A percentile compares a stretch with the other conserved stretches of the same genome.
Conservation (phyloP, 2,888 invertebrate species). For the Parnassius mnemosyne region DNA sequence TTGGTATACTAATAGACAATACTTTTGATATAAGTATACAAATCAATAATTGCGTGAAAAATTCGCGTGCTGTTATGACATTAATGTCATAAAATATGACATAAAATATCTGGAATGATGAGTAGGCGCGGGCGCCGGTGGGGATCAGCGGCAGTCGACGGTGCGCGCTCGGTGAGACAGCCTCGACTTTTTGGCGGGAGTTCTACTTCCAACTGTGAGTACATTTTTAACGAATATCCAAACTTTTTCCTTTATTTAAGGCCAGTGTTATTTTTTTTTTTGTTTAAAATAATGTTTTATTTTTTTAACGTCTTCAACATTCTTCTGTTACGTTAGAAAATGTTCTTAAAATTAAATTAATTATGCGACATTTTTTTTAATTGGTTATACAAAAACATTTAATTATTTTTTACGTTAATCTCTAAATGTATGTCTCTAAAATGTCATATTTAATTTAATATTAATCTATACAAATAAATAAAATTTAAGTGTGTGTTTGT, state of each 20-base stretch:
- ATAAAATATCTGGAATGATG: constrained; percentile 4
- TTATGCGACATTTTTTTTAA: too few species aligned
- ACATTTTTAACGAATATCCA: not conserved
- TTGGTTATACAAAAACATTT: too few species aligned
- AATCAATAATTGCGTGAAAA: not conserved
- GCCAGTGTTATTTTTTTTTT: not conserved
- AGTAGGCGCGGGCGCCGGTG: constrained; percentile 14
- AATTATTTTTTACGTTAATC: too few species aligned
- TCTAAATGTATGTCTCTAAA: too few species aligned
- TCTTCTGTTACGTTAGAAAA: too few species aligned
- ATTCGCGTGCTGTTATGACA: constrained; percentile 2
- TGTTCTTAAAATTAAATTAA: too few species aligned
- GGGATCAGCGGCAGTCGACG: constrained; percentile 41
- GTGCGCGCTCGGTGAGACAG: constrained; percentile 40
- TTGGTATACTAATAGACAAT: too few species aligned
- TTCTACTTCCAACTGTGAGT: constrained; percentile 25
- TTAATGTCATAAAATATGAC: constrained; percentile 4
- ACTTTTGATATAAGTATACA: not conserved
- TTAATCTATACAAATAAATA: too few species aligned
- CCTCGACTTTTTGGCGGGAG: constrained; percentile 16
- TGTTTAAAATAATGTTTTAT: not conserved
- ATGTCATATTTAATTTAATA: too few species aligned
- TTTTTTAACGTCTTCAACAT: too few species aligned
- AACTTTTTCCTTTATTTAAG: constrained; percentile 1
- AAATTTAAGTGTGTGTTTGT: too few species aligned